A percentile compares a stretch with the other conserved stretches of the same genome.
phyloP scores from a whole-genome alignment of 2,113 vertebrate genomes.

The Trichomycterus rosablanca region DNA sequence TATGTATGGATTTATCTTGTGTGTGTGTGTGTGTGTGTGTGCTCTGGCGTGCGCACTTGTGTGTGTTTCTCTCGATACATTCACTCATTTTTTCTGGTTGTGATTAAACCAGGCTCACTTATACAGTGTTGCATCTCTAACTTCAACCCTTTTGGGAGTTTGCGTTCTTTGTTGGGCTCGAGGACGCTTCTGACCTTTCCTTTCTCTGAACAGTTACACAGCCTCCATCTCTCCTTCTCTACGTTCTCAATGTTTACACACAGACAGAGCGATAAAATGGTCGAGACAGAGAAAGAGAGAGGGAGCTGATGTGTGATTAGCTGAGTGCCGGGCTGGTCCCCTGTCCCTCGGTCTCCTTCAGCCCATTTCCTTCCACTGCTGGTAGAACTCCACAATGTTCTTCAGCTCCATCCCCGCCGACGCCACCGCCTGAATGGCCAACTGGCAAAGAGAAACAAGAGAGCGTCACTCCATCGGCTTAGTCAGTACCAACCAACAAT shows the following conservation, averaged over 20 bases:
- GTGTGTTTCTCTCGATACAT: conserved; percentile 55
- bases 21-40: conserved; percentile 30
- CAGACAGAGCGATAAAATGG: conserved; percentile 63
- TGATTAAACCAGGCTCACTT: conserved; percentile 62
- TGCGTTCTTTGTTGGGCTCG: not conserved
- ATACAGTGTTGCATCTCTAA: conserved; percentile 37
- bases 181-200: conserved; percentile 44
- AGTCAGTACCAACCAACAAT: not conserved
- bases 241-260: conserved; percentile 49
- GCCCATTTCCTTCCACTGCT: conserved; percentile 98
- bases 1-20: conserved; percentile 37
- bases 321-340: conserved; percentile 56
- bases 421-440: conserved; percentile 79
- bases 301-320: conserved; percentile 72
- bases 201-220: conserved; percentile 13
- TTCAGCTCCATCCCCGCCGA: conserved; percentile 85
- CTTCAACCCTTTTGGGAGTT: conserved; percentile 34
- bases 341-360: conserved; percentile 65
- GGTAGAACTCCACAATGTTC: conserved; percentile 90
- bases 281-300: conserved; percentile 59
- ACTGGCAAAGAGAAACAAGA: conserved; percentile 55
- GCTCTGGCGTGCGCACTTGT: conserved; percentile 36
- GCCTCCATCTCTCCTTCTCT: conserved; percentile 31
- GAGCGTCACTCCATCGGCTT: not conserved
- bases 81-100: conserved; percentile 63